Conservation (phyloP, 2,888 invertebrate genomes). For the Archaeoteleia sp. region DNA sequence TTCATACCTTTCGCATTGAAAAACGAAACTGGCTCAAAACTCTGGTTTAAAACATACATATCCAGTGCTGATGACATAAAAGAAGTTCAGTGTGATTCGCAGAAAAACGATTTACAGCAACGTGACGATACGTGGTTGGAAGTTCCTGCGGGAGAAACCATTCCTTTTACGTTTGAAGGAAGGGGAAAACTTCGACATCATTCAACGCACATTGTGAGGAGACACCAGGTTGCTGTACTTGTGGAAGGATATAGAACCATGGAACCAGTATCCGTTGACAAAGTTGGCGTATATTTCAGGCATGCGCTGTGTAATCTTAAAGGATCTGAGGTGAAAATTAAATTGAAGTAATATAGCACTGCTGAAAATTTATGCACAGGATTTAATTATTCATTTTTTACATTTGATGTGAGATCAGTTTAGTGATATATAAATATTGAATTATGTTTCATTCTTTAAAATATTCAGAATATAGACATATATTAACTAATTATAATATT, state of each 20-base stretch:
- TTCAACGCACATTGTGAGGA: conserved; percentile 85
- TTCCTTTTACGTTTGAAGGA: conserved; percentile 91
- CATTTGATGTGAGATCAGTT: no score
- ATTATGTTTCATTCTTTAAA: no score
- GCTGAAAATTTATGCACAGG: no score
- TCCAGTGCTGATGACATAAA: conserved; percentile 79
- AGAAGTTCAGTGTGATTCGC: conserved; percentile 56
- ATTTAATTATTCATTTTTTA: no score
- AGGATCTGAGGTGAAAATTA: conserved; percentile 60
- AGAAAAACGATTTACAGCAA: conserved; percentile 73
- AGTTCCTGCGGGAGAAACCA: conserved; percentile 84
- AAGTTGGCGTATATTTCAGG: conserved; percentile 95
- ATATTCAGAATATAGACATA: no score
- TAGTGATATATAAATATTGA: no score
- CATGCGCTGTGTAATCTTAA: conserved; percentile 75
- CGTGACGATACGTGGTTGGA: conserved; percentile 81
- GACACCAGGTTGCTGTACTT: conserved; percentile 91
- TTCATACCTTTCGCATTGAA: conserved; percentile 96
- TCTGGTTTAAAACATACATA: conserved; percentile 91
- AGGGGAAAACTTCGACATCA: conserved; percentile 83
- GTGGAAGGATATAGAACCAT: conserved; percentile 93
- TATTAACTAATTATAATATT: no score
- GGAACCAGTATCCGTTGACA: conserved; percentile 94
- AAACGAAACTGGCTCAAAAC: conserved; percentile 91
- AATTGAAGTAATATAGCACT: no score